Conservation (phyloP, 2,113 vertebrate species). For the Lepidothrix coronata region DNA sequence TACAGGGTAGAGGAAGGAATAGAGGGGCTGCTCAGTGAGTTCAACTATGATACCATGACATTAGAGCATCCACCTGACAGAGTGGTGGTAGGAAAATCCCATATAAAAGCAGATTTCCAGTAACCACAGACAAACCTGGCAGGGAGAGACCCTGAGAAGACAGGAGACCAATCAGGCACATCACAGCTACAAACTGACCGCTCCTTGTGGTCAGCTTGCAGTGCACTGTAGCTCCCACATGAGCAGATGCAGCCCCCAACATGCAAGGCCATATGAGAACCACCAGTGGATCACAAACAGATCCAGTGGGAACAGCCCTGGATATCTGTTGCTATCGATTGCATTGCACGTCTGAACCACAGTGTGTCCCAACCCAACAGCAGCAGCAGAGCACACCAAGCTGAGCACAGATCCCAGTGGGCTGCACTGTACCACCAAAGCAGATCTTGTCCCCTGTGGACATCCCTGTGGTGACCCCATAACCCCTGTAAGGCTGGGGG, state of each 20-base stretch:
- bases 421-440: neutral
- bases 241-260: neutral
- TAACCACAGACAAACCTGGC: neutral
- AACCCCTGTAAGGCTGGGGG: neutral
- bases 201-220: neutral
- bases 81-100: neutral
- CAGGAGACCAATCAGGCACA: neutral
- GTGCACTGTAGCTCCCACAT: neutral
- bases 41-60: neutral
- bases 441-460: neutral
- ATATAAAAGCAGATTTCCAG: neutral
- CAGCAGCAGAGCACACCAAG: neutral
- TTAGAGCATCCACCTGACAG: neutral
- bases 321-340: rapidly evolving
- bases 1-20: neutral
- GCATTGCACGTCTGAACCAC: neutral
- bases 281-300: neutral
- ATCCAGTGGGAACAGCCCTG: neutral
- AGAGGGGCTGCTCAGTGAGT: neutral
- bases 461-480: neutral
- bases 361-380: neutral
- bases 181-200: neutral
- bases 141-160: neutral
- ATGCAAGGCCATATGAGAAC: neutral
- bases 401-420: neutral